A percentile compares a stretch with the other conserved stretches of the same genome.
Conservation (phyloP, 2,113 vertebrate genomes). For the Leptosomus discolor region DNA sequence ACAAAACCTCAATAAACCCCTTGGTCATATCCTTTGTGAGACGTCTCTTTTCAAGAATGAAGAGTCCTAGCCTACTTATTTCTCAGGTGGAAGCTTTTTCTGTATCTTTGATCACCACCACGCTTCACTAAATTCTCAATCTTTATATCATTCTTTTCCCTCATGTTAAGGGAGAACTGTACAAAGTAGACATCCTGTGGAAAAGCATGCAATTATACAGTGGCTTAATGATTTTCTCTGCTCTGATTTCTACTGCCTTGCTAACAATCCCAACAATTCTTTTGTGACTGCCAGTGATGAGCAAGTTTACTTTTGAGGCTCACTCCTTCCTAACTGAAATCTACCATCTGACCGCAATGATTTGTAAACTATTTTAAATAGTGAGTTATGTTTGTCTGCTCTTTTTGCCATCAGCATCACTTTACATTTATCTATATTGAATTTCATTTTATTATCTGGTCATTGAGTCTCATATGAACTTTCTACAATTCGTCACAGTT, state of each 20-base stretch:
- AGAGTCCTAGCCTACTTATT: background rate
- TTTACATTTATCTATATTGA: background rate
- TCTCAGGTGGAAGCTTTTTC: background rate
- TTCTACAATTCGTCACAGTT: background rate
- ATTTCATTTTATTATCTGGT: background rate
- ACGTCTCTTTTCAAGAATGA: background rate
- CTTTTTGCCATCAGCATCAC: background rate
- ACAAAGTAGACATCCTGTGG: background rate
- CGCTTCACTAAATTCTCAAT: background rate
- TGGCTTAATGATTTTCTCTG: background rate
- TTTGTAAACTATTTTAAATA: background rate
- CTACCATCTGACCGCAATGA: background rate
- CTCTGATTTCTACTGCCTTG: background rate
- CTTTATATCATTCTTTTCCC: background rate
- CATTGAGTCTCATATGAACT: background rate
- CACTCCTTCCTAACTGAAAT: background rate
- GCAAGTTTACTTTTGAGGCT: background rate
- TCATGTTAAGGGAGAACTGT: background rate
- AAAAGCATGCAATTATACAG: background rate
- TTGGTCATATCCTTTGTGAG: background rate
- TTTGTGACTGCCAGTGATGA: background rate
- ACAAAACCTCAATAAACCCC: background rate
- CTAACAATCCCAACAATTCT: background rate
- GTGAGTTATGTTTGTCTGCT: fast-evolving
- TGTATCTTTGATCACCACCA: background rate